These are phyloP conservation scores for Serinus canaria DNA, from an alignment of 2,113 vertebrate genomes.

Conservation along the genomic window DNA sequence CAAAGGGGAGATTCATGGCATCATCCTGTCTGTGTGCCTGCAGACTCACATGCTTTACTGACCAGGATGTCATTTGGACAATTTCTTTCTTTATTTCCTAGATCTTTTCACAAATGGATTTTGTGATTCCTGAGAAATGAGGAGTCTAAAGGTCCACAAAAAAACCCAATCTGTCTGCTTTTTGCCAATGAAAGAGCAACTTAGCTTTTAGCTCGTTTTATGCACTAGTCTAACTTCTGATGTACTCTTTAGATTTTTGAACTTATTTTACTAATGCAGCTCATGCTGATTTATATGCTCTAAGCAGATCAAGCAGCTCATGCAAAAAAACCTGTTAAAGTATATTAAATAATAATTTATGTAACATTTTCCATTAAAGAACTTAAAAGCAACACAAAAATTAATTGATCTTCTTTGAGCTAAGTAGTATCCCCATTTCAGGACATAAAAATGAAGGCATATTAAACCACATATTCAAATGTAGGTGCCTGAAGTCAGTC, in stretches of 20 bases:
- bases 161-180: background rate
- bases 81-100: constrained; percentile 19
- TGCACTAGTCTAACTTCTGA: background rate
- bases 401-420: background rate
- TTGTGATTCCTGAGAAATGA: constrained; percentile 13
- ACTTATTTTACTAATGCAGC: background rate
- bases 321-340: background rate
- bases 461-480: background rate
- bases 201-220: background rate
- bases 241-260: background rate
- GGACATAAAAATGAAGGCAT: background rate
- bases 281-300: background rate
- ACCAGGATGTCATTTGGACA: background rate
- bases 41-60: background rate
- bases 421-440: background rate
- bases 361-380: background rate
- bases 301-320: background rate
- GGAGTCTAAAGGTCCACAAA: background rate
- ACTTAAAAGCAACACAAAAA: constrained; percentile 34
- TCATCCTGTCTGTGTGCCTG: background rate
- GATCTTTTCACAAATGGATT: constrained; percentile 39
- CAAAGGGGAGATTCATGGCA: background rate
- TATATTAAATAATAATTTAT: constrained; percentile 37
- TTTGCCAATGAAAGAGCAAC: background rate
- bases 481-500: background rate